Percentiles rank a stretch among this genome's conserved stretches.
Evolutionary conservation across 2,888 invertebrate genomes (phyloP).

Genomic region (Protophormia terraenovae): DNA sequence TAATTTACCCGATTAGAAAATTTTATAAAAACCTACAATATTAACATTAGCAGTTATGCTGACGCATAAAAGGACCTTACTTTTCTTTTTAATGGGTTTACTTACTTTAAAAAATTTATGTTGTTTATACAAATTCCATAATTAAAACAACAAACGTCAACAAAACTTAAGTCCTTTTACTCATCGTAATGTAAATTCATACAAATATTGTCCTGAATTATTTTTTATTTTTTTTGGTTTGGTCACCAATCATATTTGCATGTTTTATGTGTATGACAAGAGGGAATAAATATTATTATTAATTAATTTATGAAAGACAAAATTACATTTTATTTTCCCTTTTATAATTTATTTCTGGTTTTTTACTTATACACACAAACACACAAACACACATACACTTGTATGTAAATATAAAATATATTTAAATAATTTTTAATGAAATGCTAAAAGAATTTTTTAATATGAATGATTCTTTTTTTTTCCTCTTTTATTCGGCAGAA

Average conservation of each 20-base stretch:
- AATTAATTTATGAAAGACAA: constrained; percentile 13
- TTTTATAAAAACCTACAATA: not conserved
- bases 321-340: not conserved
- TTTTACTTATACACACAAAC: not conserved
- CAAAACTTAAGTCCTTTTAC: not conserved
- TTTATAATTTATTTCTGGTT: not conserved
- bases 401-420: no score
- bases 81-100: not conserved
- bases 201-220: not conserved
- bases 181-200: not conserved
- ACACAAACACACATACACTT: not conserved
- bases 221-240: not conserved
- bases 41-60: not conserved
- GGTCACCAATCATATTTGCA: not conserved
- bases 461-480: not conserved
- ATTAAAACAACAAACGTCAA: not conserved
- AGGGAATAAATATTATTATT: not conserved
- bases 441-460: constrained; percentile 15
- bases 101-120: no score
- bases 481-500: not conserved
- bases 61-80: not conserved
- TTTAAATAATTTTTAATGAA: constrained; percentile 21
- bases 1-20: no score
- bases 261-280: not conserved
- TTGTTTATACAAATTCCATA: not conserved